Evolutionary conservation across 2,113 vertebrate species (phyloP).

Genomic region (Sinocyclocheilus grahami): DNA sequence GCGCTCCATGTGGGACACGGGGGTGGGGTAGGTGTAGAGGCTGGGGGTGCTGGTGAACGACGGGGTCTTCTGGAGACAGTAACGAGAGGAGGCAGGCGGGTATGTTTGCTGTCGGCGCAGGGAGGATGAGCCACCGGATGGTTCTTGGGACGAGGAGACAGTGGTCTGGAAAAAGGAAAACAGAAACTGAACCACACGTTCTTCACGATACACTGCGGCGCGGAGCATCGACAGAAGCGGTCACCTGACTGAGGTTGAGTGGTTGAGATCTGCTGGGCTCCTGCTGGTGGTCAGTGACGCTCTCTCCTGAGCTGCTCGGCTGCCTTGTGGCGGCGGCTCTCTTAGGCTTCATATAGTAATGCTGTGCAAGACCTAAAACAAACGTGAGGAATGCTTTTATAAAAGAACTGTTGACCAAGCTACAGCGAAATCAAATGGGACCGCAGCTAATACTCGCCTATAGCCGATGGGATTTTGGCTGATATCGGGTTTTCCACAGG

Average conservation of each 20-base stretch:
- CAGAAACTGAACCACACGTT: no score
- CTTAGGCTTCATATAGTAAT: constrained; percentile 81
- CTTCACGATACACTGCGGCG: no score
- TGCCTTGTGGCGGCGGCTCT: constrained; percentile 77
- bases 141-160: constrained; percentile 77
- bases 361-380: constrained; percentile 56
- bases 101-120: constrained; percentile 91
- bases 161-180: constrained; percentile 40
- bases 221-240: background rate
- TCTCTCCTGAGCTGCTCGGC: constrained; percentile 86
- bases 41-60: constrained; percentile 79
- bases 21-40: constrained; percentile 89
- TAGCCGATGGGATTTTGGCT: constrained; percentile 74
- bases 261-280: constrained; percentile 93
- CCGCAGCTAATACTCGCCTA: constrained; percentile 35
- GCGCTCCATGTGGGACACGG: constrained; percentile 92
- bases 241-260: constrained; percentile 98
- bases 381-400: background rate
- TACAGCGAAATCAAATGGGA: background rate
- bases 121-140: constrained; percentile 68
- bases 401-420: background rate
- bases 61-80: constrained; percentile 84
- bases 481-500: constrained; percentile 77
- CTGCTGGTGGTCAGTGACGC: constrained; percentile 78
- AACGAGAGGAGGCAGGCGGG: constrained; percentile 88